These are phyloP conservation scores for Cyanoderma ruficeps DNA, from an alignment of 2,113 vertebrate genomes.

Conservation along the genomic window DNA sequence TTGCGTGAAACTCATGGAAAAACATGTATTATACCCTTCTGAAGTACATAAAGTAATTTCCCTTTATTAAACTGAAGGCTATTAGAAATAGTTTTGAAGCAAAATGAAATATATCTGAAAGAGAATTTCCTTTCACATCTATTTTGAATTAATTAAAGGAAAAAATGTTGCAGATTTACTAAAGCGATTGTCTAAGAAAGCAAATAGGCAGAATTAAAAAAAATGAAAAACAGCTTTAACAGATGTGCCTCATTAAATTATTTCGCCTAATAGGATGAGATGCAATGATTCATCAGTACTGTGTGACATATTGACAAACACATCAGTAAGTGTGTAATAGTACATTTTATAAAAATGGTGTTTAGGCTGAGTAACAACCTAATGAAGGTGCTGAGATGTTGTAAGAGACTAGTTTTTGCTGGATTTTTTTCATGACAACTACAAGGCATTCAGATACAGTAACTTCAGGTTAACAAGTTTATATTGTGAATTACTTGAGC, in stretches of 20 bases:
- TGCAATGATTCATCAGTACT: neutral
- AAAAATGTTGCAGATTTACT: neutral
- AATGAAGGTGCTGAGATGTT: neutral
- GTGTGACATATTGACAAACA: neutral
- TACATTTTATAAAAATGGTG: neutral
- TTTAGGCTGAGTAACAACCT: neutral
- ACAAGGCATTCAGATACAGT: neutral
- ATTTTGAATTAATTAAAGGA: neutral
- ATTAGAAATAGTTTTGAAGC: neutral
- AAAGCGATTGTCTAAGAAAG: neutral
- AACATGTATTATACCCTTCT: neutral
- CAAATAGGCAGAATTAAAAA: neutral
- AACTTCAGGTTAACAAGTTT: neutral
- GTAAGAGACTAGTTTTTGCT: neutral
- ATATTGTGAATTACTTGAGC: neutral
- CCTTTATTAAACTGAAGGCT: neutral
- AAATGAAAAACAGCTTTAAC: neutral
- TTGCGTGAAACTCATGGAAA: neutral
- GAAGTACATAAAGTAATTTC: neutral
- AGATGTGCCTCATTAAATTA: neutral
- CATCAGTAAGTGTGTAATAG: neutral
- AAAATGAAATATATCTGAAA: neutral
- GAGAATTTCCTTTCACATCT: neutral
- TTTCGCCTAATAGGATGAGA: neutral
- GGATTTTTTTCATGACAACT: neutral